Base-by-base conservation (phyloP, 1,140 invertebrate species). In the Andrena cerasifolii region DNA sequence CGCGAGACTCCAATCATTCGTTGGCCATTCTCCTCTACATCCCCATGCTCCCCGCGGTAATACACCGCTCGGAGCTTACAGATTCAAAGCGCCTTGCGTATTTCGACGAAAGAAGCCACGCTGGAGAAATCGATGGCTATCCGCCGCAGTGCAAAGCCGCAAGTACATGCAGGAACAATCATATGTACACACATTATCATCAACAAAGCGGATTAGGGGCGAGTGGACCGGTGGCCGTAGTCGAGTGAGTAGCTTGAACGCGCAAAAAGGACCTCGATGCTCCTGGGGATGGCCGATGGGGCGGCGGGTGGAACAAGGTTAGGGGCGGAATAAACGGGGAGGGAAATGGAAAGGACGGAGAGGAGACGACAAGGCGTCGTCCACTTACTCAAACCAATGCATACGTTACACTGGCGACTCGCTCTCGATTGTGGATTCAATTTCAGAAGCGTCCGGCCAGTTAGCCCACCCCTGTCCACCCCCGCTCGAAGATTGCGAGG, bases 391-490 rank as follows among this genome's bases (percentile, higher is more conserved):
- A 56, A 79, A 59, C 81, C 86, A 89, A 88, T 90, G 89, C 89
- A 89, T 90, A 89, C 76, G 89, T 88, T 88, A 85, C 53, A 79
- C 61, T 79, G 72, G 18, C 63, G 63, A 84, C 80, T 84, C 78
- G 74, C 71, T 79, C 63, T 85, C 86, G 79, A 89, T 90, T 88
- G 85, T 87, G 83, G 83, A 91, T 91, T 91, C 89, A 90, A 91
- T 91, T 91, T 89, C 86, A 83, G 84, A 89, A 82, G 81, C 83
- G 85, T 88, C 83, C 82, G 73, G 79, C 78, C 79, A 85, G 86
- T 89, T 86, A 83, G 68, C 62, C 80, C 56, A 70, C 36, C 36
- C 36, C 36, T 40, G 36, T 58, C 71, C 66, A 79, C 79, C 70
- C 58, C 75, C 68, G 78, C 68, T 66, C 78, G 65, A 87, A 87